phyloP scores from a whole-genome alignment of 2,113 vertebrate genomes.

The Phrynosoma blainvillii region DNA sequence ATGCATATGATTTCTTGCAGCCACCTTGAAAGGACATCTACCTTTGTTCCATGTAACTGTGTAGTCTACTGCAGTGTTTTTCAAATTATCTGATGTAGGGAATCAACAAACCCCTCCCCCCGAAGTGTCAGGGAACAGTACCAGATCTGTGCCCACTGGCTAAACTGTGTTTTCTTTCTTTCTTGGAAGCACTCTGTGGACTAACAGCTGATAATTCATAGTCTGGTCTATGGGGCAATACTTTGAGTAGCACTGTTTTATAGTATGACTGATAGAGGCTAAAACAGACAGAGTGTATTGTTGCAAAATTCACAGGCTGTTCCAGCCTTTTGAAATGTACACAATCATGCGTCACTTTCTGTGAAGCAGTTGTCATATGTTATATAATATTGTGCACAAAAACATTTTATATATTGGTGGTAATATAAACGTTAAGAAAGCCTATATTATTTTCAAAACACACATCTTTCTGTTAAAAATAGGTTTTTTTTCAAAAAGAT shows the following conservation, averaged over 20 bases:
- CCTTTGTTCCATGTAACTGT: too few species aligned
- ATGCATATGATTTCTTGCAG: too few species aligned
- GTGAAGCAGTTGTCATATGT: conserved; percentile 63
- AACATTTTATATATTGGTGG: conserved; percentile 68
- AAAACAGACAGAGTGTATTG: neutral
- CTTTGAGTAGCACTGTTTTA: too few species aligned
- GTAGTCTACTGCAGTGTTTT: neutral
- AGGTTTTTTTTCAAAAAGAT: conserved; percentile 58
- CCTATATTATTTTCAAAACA: conserved; percentile 59
- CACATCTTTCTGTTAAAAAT: conserved; percentile 56
- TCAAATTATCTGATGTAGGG: too few species aligned
- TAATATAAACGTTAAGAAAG: conserved; percentile 71
- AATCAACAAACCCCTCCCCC: too few species aligned
- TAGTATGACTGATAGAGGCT: neutral
- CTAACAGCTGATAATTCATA: too few species aligned
- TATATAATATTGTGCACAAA: conserved; percentile 62
- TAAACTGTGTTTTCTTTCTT: too few species aligned
- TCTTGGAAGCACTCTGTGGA: too few species aligned
- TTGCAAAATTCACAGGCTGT: neutral
- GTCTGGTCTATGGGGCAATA: too few species aligned
- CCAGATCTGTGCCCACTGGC: too few species aligned
- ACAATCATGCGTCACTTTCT: neutral
- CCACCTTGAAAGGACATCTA: conserved; percentile 26
- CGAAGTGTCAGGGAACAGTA: too few species aligned
- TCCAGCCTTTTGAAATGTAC: neutral